Percentiles rank a stretch among this genome's conserved stretches.
These are phyloP conservation scores for Poecilia gillii DNA, from an alignment of 2,797 vertebrate species.

Conservation along the genomic window DNA sequence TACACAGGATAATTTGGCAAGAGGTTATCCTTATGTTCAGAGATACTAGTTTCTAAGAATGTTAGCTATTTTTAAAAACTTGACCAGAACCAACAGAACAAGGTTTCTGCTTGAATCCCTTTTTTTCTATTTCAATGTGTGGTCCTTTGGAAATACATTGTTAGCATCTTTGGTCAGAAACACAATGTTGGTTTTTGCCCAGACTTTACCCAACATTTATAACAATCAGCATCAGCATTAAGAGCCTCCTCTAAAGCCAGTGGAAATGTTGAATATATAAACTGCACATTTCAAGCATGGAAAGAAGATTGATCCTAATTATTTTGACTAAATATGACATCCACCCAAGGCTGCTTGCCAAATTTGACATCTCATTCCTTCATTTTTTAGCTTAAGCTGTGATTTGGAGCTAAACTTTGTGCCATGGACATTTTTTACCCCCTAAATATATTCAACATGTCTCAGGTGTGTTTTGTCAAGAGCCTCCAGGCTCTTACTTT, in stretches of 20 bases:
- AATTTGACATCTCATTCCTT: slow-evolving; percentile 6
- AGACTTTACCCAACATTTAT: slow-evolving; percentile 31
- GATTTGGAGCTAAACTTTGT: neutral
- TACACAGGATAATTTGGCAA: neutral
- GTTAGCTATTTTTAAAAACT: neutral
- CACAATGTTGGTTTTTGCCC: slow-evolving; percentile 1
- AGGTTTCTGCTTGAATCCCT: neutral
- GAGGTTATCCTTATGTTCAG: neutral
- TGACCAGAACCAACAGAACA: neutral
- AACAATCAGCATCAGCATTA: slow-evolving; percentile 49
- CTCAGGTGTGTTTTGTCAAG: neutral
- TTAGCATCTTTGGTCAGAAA: slow-evolving; percentile 17
- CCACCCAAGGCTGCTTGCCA: neutral
- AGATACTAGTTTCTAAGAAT: neutral
- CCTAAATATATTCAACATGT: neutral
- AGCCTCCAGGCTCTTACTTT: neutral
- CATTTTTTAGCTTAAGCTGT: neutral
- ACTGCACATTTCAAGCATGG: slow-evolving; percentile 1
- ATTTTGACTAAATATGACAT: slow-evolving; percentile 14
- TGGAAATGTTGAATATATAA: slow-evolving; percentile 39
- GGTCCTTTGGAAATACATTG: neutral
- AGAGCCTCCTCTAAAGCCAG: slow-evolving; percentile 50
- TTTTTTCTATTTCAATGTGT: neutral
- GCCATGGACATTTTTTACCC: neutral
- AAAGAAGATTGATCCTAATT: slow-evolving; percentile 17